Conservation (phyloP, 2,797 vertebrate genomes). For the Phataginus tricuspis region DNA sequence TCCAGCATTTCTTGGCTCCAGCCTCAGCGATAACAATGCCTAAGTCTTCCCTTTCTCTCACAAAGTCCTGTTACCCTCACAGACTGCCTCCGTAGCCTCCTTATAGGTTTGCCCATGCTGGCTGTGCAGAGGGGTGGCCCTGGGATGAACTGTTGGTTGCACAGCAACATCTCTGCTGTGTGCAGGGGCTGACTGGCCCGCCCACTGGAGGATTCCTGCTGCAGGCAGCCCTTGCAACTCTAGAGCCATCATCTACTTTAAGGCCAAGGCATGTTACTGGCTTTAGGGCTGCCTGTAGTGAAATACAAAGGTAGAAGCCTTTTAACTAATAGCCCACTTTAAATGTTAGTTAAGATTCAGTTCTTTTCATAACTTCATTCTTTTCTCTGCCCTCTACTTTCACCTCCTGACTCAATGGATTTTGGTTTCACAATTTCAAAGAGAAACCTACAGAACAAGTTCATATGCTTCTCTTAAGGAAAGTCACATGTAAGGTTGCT, state of each 20-base stretch:
- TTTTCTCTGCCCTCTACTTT: not conserved
- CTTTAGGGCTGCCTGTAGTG: not conserved
- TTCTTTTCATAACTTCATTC: not conserved
- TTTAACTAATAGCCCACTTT: not conserved
- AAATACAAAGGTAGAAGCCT: not conserved
- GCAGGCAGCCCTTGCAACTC: not conserved
- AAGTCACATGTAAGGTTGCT: not conserved
- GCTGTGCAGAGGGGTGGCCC: not conserved
- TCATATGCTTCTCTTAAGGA: not conserved
- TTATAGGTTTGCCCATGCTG: not conserved
- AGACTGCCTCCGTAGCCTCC: not conserved
- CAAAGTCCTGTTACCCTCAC: not conserved
- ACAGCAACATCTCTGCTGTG: not conserved
- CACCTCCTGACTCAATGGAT: rapidly evolving
- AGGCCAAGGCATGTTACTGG: not conserved
- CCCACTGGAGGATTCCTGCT: not conserved
- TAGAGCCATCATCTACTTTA: not conserved
- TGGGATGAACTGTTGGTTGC: not conserved
- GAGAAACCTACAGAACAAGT: not conserved
- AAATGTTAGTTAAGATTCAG: not conserved
- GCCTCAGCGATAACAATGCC: not conserved
- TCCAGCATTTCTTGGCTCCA: not conserved
- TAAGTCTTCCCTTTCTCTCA: not conserved
- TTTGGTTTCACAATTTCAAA: not conserved
- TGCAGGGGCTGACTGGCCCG: not conserved